phyloP scores from a whole-genome alignment of 2,113 vertebrate genomes.

The Thamnaconus septentrionalis region DNA sequence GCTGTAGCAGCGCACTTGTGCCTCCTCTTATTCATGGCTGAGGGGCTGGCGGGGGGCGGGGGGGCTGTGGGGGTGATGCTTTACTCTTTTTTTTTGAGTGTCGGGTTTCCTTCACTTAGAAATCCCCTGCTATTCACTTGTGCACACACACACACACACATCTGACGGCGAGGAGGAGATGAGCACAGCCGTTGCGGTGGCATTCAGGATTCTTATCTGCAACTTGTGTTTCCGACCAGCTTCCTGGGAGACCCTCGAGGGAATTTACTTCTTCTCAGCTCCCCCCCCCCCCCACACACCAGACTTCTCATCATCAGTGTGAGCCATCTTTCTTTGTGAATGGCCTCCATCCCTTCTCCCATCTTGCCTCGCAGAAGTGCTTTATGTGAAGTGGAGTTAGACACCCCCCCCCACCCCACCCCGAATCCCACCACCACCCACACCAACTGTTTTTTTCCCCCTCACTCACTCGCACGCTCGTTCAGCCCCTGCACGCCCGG shows the following conservation, averaged over 20 bases:
- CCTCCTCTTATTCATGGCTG: conserved; percentile 52
- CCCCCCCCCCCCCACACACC: neutral
- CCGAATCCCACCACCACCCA: too few relatives aligned
- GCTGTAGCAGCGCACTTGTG: conserved; percentile 66
- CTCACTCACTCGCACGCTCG: conserved; percentile 36
- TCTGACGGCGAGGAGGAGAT: conserved; percentile 44
- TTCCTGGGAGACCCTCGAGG: conserved; percentile 55
- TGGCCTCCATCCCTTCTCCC: conserved; percentile 34
- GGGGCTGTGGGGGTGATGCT: neutral
- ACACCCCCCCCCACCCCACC: conserved; percentile 3
- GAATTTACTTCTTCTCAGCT: conserved; percentile 33
- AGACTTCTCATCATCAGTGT: conserved; percentile 36
- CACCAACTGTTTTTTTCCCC: conserved; percentile 15
- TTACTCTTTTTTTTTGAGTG: conserved; percentile 54
- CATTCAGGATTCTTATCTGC: conserved; percentile 61
- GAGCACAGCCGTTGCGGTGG: conserved; percentile 51
- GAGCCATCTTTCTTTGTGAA: conserved; percentile 35
- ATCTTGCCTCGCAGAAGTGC: conserved; percentile 35
- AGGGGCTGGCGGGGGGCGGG: neutral
- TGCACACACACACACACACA: conserved; percentile 39
- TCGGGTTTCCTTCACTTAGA: conserved; percentile 58
- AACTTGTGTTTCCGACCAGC: conserved; percentile 59
- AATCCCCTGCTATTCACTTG: conserved; percentile 54
- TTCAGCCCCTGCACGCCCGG: conserved; percentile 18
- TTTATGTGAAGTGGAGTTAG: conserved; percentile 4